phyloP scores from a whole-genome alignment of 2,113 vertebrate species.

The Copsychus sechellarum region DNA sequence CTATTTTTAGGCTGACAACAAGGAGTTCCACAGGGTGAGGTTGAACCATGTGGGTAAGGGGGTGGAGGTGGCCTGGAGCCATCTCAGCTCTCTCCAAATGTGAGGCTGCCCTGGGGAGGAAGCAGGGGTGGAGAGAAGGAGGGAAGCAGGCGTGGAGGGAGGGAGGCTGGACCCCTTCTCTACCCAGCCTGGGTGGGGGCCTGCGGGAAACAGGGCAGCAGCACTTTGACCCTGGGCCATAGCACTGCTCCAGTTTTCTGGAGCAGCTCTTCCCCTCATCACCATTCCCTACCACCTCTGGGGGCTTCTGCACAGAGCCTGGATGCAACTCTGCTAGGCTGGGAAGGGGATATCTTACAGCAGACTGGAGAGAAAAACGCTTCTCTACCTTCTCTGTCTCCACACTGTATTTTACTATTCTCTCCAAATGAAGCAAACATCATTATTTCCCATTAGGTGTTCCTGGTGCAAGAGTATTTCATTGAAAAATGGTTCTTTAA shows the following conservation, averaged over 20 bases:
- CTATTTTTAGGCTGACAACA: neutral
- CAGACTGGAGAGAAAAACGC: neutral
- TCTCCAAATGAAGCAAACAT: constrained; percentile 49
- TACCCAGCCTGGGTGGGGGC: neutral
- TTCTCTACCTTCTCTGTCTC: neutral
- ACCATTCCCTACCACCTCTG: neutral
- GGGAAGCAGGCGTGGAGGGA: neutral
- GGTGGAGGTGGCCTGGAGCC: neutral
- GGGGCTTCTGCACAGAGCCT: fast-evolving
- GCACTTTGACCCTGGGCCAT: fast-evolving
- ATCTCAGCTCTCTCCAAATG: neutral
- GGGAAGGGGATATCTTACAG: neutral
- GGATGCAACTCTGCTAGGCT: neutral
- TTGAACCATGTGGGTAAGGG: neutral
- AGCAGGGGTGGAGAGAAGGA: neutral
- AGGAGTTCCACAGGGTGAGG: neutral
- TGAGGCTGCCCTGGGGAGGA: neutral
- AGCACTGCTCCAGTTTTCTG: neutral
- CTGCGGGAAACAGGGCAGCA: neutral
- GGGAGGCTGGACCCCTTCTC: neutral
- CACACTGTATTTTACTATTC: constrained; percentile 31
- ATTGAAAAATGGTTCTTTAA: constrained; percentile 43
- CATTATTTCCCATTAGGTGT: constrained; percentile 16
- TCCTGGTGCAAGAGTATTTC: neutral
- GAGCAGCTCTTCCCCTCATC: neutral